Evolutionary conservation across 2,113 vertebrate genomes (phyloP).

Genomic region (Sorex araneus): DNA sequence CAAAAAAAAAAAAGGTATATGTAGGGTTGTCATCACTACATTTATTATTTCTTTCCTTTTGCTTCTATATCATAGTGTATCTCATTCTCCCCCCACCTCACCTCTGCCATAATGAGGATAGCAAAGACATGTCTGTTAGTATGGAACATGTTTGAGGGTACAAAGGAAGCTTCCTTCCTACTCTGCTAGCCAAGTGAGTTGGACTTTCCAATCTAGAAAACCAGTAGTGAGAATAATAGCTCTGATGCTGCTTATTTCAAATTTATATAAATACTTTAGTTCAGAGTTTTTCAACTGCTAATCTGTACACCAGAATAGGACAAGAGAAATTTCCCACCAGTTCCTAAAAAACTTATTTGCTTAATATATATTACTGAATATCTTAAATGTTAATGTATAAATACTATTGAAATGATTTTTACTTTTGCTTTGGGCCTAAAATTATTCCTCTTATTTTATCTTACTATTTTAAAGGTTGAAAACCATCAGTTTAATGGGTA

Average conservation of each 20-base stretch:
- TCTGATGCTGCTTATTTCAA: background rate
- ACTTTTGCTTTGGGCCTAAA: too few relatives aligned
- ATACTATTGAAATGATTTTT: too few relatives aligned
- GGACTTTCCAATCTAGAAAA: background rate
- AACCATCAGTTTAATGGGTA: background rate
- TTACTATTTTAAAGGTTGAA: too few relatives aligned
- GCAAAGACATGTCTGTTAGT: background rate
- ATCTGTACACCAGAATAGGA: too few relatives aligned
- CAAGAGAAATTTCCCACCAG: too few relatives aligned
- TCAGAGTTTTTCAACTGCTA: background rate
- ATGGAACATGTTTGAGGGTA: background rate
- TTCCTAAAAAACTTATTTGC: too few relatives aligned
- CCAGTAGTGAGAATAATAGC: background rate
- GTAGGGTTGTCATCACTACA: background rate
- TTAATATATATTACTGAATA: too few relatives aligned
- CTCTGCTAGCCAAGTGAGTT: background rate
- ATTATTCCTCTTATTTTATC: too few relatives aligned
- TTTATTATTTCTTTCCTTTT: background rate
- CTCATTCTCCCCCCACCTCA: background rate
- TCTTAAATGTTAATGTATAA: too few relatives aligned
- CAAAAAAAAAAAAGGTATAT: too few relatives aligned
- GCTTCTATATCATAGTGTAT: background rate
- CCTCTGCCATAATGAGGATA: background rate
- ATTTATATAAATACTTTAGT: background rate
- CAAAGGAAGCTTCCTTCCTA: background rate